Percentiles rank a stretch among this genome's conserved stretches.
Conservation (phyloP, 2,888 invertebrate species). For the Byasa hedistus region DNA sequence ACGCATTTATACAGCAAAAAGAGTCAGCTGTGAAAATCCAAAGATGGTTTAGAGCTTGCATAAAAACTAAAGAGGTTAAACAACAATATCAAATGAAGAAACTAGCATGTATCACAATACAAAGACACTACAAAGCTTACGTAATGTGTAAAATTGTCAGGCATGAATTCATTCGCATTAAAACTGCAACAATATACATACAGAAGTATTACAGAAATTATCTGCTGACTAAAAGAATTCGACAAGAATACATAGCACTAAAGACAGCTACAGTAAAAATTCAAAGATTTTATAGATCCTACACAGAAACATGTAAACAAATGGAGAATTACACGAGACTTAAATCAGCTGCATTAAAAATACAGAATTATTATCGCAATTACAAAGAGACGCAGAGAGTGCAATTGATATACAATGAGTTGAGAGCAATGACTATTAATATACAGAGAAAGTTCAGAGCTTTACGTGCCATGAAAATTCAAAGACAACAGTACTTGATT, state of each 20-base stretch:
- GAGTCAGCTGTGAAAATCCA: slow-evolving; percentile 65
- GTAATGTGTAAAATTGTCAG: slow-evolving; percentile 53
- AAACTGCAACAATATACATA: slow-evolving; percentile 55
- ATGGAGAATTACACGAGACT: slow-evolving; percentile 42
- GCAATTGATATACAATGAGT: slow-evolving; percentile 54
- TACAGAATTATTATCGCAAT: slow-evolving; percentile 51
- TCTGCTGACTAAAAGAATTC: slow-evolving; percentile 49
- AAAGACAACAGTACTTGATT: slow-evolving; percentile 53
- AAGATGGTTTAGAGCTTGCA: slow-evolving; percentile 62
- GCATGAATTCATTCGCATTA: slow-evolving; percentile 54
- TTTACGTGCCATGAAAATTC: slow-evolving; percentile 52
- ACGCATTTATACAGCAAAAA: slow-evolving; percentile 52
- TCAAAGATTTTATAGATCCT: slow-evolving; percentile 52
- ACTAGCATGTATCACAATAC: slow-evolving; percentile 64
- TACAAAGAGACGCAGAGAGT: slow-evolving; percentile 46
- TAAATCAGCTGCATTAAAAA: slow-evolving; percentile 41
- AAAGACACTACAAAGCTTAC: slow-evolving; percentile 62
- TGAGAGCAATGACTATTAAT: slow-evolving; percentile 54
- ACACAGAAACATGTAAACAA: slow-evolving; percentile 46
- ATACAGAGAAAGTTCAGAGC: slow-evolving; percentile 68
- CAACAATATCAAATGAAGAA: slow-evolving; percentile 48
- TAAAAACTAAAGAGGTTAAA: slow-evolving; percentile 45
- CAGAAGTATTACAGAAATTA: slow-evolving; percentile 60
- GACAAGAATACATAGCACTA: slow-evolving; percentile 47
- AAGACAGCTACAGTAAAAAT: slow-evolving; percentile 47